phyloP scores from a whole-genome alignment of 2,797 vertebrate species.

The Schizothorax lantsangensis region DNA sequence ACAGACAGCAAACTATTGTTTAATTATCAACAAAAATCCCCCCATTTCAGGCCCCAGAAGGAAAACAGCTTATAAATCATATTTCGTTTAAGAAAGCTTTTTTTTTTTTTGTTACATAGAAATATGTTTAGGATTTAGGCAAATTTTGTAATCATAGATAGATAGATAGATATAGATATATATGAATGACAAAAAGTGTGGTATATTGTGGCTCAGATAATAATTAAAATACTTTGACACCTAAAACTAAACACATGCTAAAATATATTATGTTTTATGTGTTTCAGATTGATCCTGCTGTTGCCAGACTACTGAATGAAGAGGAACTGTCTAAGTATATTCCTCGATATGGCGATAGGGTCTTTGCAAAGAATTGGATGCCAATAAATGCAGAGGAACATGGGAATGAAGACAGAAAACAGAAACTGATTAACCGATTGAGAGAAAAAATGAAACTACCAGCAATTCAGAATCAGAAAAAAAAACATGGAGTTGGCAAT shows the following conservation, averaged over 20 bases:
- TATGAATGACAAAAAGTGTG: too few species aligned
- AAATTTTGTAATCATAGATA: too few species aligned
- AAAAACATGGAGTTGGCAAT: background rate
- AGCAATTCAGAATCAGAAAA: slow-evolving; percentile 8
- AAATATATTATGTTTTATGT: background rate
- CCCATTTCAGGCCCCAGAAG: too few species aligned
- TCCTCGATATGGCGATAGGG: background rate
- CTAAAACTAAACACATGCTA: background rate
- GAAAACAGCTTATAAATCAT: too few species aligned
- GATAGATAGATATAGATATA: too few species aligned
- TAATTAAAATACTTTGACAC: background rate
- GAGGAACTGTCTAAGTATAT: slow-evolving; percentile 10
- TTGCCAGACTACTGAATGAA: background rate
- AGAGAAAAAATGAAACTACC: slow-evolving; percentile 38
- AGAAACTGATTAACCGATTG: background rate
- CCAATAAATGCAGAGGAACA: background rate
- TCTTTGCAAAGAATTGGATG: background rate
- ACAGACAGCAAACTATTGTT: too few species aligned
- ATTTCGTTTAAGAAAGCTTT: too few species aligned
- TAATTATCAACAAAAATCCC: too few species aligned
- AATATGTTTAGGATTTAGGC: too few species aligned
- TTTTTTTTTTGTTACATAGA: too few species aligned
- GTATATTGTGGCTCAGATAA: too few species aligned
- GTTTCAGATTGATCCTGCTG: slow-evolving; percentile 9
- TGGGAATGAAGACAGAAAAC: background rate